Evolutionary conservation across 2,113 vertebrate genomes (phyloP).

Genomic region (Eleginops maclovinus): DNA sequence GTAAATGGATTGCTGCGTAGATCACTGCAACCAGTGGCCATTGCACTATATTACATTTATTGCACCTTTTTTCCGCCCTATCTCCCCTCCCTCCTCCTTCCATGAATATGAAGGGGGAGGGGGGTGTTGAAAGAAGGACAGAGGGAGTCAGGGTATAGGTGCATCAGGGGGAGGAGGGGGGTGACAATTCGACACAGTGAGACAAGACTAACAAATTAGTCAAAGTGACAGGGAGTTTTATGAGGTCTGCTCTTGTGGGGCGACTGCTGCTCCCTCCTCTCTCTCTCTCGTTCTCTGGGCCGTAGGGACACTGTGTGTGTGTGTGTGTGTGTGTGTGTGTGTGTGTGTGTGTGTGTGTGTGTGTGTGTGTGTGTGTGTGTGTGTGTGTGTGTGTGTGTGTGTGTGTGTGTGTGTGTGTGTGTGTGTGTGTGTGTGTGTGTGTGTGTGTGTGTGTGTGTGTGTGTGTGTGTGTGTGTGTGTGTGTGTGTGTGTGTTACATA

Average conservation of each 20-base stretch:
- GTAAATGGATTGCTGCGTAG: conserved; percentile 78
- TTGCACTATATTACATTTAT: conserved; percentile 84
- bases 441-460: too few species aligned
- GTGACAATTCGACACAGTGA: conserved; percentile 79
- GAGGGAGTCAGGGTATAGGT: conserved; percentile 55
- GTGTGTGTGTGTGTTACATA: background rate
- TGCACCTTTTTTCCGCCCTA: conserved; percentile 54
- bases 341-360: conserved; percentile 3
- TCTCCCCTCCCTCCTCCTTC: conserved; percentile 45
- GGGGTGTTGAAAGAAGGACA: conserved; percentile 60
- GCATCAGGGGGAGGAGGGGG: conserved; percentile 49
- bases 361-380: conserved; percentile 2
- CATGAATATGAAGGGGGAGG: conserved; percentile 32
- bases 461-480: too few species aligned
- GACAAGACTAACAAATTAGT: conserved; percentile 88
- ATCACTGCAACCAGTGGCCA: conserved; percentile 77
- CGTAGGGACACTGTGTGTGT: conserved; percentile 41
- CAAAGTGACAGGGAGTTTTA: conserved; percentile 86
- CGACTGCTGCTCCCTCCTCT: conserved; percentile 47
- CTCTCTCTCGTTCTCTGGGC: conserved; percentile 47
- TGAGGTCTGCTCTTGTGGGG: conserved; percentile 81
- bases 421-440: too few species aligned
- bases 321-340: conserved; percentile 16
- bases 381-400: background rate
- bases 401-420: too few species aligned